Evolutionary conservation across 2,888 invertebrate species (phyloP), one percentile per base, ranked within the genome.

Genomic region (Cacoxenus indagator): DNA sequence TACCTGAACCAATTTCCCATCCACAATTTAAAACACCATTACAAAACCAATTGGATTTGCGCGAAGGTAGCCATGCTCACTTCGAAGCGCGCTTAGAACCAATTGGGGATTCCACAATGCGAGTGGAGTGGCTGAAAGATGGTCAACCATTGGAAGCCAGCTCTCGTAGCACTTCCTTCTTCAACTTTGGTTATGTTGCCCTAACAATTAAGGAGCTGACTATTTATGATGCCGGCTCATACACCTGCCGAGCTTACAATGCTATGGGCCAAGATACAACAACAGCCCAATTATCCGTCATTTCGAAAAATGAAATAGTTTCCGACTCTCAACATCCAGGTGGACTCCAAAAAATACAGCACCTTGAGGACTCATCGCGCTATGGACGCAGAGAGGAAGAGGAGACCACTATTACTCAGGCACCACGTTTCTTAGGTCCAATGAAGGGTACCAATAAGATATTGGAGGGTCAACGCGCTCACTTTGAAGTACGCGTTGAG

Each of bases 1-100:
- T 91, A 69, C 94, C 94, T 51, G 96, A 96, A 88, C 92, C 93
- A 82, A 91, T 92, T 51, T 91, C 92, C 76, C 92, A 92, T 78
- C 96, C 96, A 70, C 94, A 94, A 89, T 96, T 96, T 87, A 95
- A 95, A 88, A 93, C 95, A 31, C 95, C 95, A 54, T 95, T 96
- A 75, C 95, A 94, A 88, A 95, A 96, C 89, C 96, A 96, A 89
- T 89, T 92, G 65, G 93, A 93, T 84, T 91, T 96, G 83, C 93
- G 94, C 83, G 97, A 98, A 90, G 96, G 96, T 76, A 96, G 96
- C 76, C 96, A 96, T 84, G 96, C 97, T 76, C 97, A 98, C 86
- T 97, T 98, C 84, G 98, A 98, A 90, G 96, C 97, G 77, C 93
- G 97, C 75, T 91, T 98, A 62, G 97, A 97, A 88, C 98, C 98